Conservation (phyloP, 30 jellyfish, hydroid and myxozoan genomes). For the Catostylus mosaicus region DNA sequence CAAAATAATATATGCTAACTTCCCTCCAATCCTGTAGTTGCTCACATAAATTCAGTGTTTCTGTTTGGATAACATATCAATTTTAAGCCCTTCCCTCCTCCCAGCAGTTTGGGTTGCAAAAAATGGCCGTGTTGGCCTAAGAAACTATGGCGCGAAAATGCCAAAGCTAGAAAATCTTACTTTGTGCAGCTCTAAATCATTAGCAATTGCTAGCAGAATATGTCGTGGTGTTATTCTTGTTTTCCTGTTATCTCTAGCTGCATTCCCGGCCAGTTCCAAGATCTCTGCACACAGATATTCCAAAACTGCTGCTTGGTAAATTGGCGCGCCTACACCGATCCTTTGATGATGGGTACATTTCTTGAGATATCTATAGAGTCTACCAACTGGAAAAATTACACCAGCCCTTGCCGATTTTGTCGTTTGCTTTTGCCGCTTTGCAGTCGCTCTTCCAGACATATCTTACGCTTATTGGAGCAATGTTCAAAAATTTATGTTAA, state of each 20-base stretch:
- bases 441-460: conserved; percentile 95
- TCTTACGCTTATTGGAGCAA: no score
- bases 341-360: conserved; percentile 85
- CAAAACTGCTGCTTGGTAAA: conserved; percentile 96
- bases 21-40: no score
- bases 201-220: conserved; percentile 86
- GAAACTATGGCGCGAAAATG: no score
- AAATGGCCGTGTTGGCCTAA: no score
- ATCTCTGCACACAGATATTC: conserved; percentile 95
- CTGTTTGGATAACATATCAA: no score
- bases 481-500: no score
- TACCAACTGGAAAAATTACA: conserved; percentile 81
- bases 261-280: conserved; percentile 95
- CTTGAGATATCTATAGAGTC: conserved; percentile 74
- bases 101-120: no score
- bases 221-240: conserved; percentile 93
- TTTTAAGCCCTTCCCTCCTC: no score
- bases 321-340: conserved; percentile 94
- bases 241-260: conserved; percentile 95
- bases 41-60: no score
- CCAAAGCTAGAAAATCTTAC: no score
- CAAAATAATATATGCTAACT: no score
- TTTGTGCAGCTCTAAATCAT: conserved; percentile 91
- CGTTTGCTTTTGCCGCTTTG: conserved; percentile 31
- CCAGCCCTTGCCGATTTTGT: conserved; percentile 89